A percentile compares a stretch with the other conserved stretches of the same genome.
These are phyloP conservation scores for Rhagophthalmus giganteus DNA, from an alignment of 2,888 invertebrate species.

Conservation along the genomic window DNA sequence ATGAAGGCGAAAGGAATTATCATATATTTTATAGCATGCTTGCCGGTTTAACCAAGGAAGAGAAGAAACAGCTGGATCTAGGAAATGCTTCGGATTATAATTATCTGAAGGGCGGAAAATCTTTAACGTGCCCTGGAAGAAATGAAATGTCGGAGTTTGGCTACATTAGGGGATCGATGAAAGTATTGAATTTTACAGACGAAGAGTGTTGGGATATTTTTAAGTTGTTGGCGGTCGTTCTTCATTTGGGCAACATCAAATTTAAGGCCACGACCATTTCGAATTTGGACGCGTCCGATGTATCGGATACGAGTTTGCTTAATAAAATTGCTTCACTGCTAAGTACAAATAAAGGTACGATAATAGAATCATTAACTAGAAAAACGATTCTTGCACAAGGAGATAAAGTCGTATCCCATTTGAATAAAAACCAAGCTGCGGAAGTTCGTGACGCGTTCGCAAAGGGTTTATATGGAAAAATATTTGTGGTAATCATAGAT, in stretches of 20 bases:
- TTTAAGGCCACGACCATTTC: slow-evolving; percentile 73
- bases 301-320: slow-evolving; percentile 70
- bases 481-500: slow-evolving; percentile 87
- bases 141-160: slow-evolving; percentile 85
- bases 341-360: slow-evolving; percentile 68
- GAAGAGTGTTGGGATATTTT: slow-evolving; percentile 84
- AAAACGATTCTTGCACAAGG: slow-evolving; percentile 85
- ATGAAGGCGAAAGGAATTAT: slow-evolving; percentile 88
- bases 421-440: slow-evolving; percentile 74
- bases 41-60: slow-evolving; percentile 77
- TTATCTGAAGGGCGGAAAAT: slow-evolving; percentile 81
- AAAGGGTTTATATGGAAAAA: slow-evolving; percentile 88
- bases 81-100: slow-evolving; percentile 73
- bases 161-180: slow-evolving; percentile 89
- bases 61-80: slow-evolving; percentile 77
- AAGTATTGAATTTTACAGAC: slow-evolving; percentile 84
- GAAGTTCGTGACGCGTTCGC: slow-evolving; percentile 92
- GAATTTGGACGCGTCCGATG: slow-evolving; percentile 87
- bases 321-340: slow-evolving; percentile 72
- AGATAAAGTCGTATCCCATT: slow-evolving; percentile 75
- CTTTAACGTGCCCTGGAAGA: slow-evolving; percentile 76
- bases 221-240: slow-evolving; percentile 79
- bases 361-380: slow-evolving; percentile 81
- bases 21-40: slow-evolving; percentile 94
- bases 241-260: slow-evolving; percentile 90